Evolutionary conservation across 2,888 invertebrate species (phyloP), one percentile per base, ranked within the genome.

Genomic region (Napeogenes inachia): DNA sequence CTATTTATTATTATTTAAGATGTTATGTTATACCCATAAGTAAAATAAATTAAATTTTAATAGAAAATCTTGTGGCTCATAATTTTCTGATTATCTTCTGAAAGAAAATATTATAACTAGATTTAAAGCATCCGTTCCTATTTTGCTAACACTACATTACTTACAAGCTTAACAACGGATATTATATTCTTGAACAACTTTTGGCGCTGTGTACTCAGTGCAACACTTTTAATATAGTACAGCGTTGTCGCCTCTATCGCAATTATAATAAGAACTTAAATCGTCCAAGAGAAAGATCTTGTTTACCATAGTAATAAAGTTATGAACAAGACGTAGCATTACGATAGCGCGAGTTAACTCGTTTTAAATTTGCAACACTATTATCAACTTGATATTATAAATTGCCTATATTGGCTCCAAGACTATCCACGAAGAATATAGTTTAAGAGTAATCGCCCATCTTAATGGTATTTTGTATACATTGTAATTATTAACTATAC

Each of bases 171-270:
- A 66, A 68, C 66, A 69, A 54, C 70, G 73, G 68, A 74, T 75
- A 75, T 75, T 73, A 73, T 75, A 75, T 72, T 72, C 74, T 72
- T 69, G 71, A 68, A 69, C 60, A 75, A 74, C 70, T 73, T 71
- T 66, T 69, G 71, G 70, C 65, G 62, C 63, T 59, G 58, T 53
- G 55, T 64, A 60, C 62, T 64, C 62, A 64, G 54, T 60, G 46
- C 63, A 66, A 56, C 60, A 61, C 35, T 53, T 33, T 45, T 54
- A 64, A 60, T 62, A 62, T 62, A 55, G 59, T 57, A 50, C 55
- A 62, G 60, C 57, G 61, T 50, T 58, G 38, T 58, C 58, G 21
- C 45, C 58, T 50, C 38, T 58, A 58, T 50, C 35, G 2, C 35
- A 12, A n/a, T 38, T 13, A 46, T 30, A 12, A 46, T 58, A 58